Conservation (phyloP, 1,140 invertebrate genomes). For the Adelges cooleyi region DNA sequence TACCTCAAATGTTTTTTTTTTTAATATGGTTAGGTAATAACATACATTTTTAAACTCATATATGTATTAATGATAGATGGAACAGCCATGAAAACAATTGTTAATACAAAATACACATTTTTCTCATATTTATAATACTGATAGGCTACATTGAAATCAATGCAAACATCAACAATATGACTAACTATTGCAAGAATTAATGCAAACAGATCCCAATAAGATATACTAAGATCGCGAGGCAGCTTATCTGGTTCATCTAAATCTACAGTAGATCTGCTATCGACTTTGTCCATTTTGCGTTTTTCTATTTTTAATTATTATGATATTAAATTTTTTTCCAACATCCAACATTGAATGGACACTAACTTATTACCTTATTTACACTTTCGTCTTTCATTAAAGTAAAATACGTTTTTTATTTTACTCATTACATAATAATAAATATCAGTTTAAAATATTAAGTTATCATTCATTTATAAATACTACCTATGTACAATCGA, state of each 20-base stretch:
- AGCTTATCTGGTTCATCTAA: constrained; percentile 37
- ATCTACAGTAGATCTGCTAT: background rate
- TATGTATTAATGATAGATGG: constrained; percentile 52
- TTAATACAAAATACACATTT: constrained; percentile 46
- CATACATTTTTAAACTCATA: constrained; percentile 52
- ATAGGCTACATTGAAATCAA: constrained; percentile 53
- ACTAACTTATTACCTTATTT: no score
- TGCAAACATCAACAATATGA: constrained; percentile 50
- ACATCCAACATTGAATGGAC: no score
- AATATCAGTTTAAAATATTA: no score
- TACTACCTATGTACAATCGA: no score
- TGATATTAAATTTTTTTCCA: no score
- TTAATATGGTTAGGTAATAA: constrained; percentile 34
- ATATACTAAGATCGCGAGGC: constrained; percentile 37
- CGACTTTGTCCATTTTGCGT: background rate
- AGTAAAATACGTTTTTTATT: no score
- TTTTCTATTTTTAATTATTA: no score
- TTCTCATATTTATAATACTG: constrained; percentile 40
- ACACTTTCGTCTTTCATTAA: no score
- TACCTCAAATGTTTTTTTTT: background rate
- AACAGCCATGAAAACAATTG: constrained; percentile 49
- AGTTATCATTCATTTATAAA: no score
- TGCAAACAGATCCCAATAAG: constrained; percentile 40
- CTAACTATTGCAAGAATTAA: constrained; percentile 45
- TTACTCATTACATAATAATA: no score